Evolutionary conservation across 35 echinoderm and acorn worm genomes (phyloP).

Genomic region (Anneissia japonica): DNA sequence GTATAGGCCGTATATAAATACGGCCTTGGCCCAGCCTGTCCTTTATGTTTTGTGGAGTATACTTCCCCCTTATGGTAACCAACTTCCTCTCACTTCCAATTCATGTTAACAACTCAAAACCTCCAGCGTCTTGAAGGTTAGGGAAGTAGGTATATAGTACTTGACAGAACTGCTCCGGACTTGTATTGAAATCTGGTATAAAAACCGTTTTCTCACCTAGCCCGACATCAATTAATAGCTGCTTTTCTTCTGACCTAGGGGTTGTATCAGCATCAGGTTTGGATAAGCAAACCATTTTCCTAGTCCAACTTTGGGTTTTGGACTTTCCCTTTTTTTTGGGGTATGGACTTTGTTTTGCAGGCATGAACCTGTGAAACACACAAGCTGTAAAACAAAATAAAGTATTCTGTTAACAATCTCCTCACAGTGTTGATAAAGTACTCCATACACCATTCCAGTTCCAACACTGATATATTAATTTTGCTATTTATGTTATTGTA

Average conservation of each 20-base stretch:
- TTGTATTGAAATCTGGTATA: background rate
- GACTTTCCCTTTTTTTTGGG: background rate
- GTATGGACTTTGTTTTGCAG: too few species aligned
- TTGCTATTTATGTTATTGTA: too few species aligned
- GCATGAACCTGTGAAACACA: too few species aligned
- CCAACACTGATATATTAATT: too few species aligned
- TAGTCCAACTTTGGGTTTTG: background rate
- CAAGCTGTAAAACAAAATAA: too few species aligned
- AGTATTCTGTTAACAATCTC: too few species aligned
- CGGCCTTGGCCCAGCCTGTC: background rate
- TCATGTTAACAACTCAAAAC: background rate
- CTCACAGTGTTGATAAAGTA: too few species aligned
- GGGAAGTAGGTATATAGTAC: background rate
- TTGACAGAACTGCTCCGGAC: background rate
- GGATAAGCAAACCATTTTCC: background rate
- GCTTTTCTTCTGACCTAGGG: background rate
- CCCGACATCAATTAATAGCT: background rate
- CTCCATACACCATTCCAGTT: too few species aligned
- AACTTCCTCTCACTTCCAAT: background rate
- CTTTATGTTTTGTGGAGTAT: background rate
- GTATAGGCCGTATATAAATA: background rate
- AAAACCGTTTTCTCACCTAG: background rate
- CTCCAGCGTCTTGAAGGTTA: background rate
- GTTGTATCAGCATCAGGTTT: background rate
- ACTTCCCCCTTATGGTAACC: background rate